Conservation (phyloP, 2,113 vertebrate species). For the Hystrix cristata region DNA sequence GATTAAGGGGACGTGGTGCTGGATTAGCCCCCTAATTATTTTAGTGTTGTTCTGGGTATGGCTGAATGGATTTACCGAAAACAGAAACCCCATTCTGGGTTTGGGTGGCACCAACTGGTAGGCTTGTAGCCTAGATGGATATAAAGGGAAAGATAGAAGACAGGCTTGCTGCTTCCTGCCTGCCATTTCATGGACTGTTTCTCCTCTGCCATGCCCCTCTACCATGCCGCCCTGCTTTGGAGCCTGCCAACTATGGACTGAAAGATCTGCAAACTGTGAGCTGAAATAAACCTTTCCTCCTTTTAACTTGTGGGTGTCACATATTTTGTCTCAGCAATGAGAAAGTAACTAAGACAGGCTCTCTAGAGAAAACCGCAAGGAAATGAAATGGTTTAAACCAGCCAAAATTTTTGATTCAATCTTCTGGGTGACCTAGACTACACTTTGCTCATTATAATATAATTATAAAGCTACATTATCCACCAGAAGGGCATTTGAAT, state of each 20-base stretch:
- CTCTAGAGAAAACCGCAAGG: background rate
- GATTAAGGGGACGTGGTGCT: background rate
- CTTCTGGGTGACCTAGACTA: background rate
- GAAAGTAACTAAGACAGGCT: background rate
- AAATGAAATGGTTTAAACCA: background rate
- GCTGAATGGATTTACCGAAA: background rate
- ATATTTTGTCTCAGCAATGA: background rate
- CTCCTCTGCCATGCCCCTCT: background rate
- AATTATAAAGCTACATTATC: background rate
- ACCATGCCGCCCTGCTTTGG: background rate
- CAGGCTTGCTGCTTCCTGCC: background rate
- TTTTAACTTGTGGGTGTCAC: background rate
- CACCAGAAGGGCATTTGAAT: background rate
- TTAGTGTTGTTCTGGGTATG: background rate
- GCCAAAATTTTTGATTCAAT: background rate
- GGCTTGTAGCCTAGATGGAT: background rate
- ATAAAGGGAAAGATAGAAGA: background rate
- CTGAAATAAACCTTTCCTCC: background rate
- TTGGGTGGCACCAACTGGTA: background rate
- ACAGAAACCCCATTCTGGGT: background rate
- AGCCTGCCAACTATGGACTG: background rate
- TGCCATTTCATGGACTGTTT: background rate
- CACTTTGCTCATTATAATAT: background rate
- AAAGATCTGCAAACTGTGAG: background rate
- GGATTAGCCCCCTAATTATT: background rate